A percentile compares a stretch with the other conserved stretches of the same genome.
phyloP scores from a whole-genome alignment of 2,888 invertebrate species.

The Pimpla rufipes region DNA sequence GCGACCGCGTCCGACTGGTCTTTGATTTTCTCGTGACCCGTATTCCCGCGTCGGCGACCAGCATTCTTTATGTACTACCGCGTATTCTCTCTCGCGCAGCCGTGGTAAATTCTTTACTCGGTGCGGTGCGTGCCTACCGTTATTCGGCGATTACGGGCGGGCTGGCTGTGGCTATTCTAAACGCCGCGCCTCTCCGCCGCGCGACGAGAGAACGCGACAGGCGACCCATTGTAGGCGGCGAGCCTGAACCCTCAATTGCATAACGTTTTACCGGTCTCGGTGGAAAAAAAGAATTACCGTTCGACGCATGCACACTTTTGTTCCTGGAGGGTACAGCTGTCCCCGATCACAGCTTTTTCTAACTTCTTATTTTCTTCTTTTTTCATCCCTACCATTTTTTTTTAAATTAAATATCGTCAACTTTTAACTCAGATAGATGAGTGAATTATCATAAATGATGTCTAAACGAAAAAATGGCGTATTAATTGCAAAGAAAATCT shows the following conservation, averaged over 20 bases:
- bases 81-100: constrained; percentile 13
- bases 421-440: too few relatives aligned
- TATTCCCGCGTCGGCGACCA: constrained; percentile 39
- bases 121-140: constrained; percentile 51
- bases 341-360: too few relatives aligned
- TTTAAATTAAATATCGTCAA: background rate
- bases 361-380: too few relatives aligned
- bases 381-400: too few relatives aligned
- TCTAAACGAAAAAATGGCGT: too few relatives aligned
- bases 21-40: constrained; percentile 57
- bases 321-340: background rate
- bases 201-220: constrained; percentile 33
- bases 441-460: too few relatives aligned
- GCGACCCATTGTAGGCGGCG: constrained; percentile 31
- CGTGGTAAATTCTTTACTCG: constrained; percentile 39
- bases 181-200: constrained; percentile 30
- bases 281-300: constrained; percentile 36
- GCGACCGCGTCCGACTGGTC: constrained; percentile 23
- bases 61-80: constrained; percentile 24
- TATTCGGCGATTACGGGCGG: constrained; percentile 33
- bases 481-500: too few relatives aligned
- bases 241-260: constrained; percentile 14
- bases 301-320: constrained; percentile 1
- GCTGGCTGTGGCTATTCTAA: too few relatives aligned
- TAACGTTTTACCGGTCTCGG: constrained; percentile 2